Evolutionary conservation across 2,888 invertebrate species (phyloP), one percentile per base, ranked within the genome.

Genomic region (Luperina nickerlii): DNA sequence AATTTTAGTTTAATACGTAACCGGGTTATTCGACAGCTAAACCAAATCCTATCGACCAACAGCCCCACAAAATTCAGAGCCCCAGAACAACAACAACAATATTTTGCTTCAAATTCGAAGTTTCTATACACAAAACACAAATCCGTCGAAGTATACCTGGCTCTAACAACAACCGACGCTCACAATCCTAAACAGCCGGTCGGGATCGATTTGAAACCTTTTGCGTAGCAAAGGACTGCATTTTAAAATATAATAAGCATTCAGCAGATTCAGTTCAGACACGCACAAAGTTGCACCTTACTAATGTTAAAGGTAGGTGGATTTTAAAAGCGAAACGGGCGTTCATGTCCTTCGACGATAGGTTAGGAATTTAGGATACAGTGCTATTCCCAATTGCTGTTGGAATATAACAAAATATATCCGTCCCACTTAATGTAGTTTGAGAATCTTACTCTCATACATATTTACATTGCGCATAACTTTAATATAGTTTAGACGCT

Each of bases 141-240:
- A 75, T 84, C 80, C 77, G 60, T 73, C n/a, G 27, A 69, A 32
- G 67, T 79, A 60, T 76, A 75, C 69, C 76, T 79, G 70, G 70
- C 54, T 75, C 51, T 79, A 87, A 85, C 84, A 87, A 84, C 84
- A 84, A 67, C 74, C 38, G 75, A 70, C 76, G 85, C n/a, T 48
- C 70, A 69, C 88, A 89, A 88, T 89, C 71, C 76, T 85, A 88
- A 89, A 68, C 82, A 87, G 82, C 11, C 70, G 74, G 32, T 32
- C 71, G 42, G 70, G 57, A 80, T 77, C 66, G 67, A 87, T 80
- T 73, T 66, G 11, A 69, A 79, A 79, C 72, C 68, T 83, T 83
- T 67, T 79, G 74, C 68, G 62, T 69, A 79, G 27, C 66, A 51
- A 80, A 75, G 73, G 73, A 80, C 84, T 32, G 32, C 77, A 77